phyloP scores from a whole-genome alignment of 2,888 invertebrate genomes.

The Agapetus fuscipes region DNA sequence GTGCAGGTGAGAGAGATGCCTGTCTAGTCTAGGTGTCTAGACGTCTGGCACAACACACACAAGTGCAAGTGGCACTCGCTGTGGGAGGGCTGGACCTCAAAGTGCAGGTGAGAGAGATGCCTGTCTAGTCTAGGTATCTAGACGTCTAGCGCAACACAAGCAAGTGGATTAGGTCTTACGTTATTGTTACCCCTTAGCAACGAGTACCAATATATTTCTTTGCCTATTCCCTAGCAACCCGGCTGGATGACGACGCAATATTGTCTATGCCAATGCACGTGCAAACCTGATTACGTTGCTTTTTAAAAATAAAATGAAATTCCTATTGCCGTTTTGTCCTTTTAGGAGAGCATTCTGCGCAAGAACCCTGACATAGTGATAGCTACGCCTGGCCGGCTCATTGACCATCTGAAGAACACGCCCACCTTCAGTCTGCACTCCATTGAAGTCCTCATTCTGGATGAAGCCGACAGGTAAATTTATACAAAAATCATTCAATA shows the following conservation, averaged over 20 bases:
- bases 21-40: constrained; percentile 84
- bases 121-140: too few relatives aligned
- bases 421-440: constrained; percentile 83
- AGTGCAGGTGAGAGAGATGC: constrained; percentile 48
- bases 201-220: too few relatives aligned
- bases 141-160: too few relatives aligned
- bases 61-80: constrained; percentile 70
- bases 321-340: too few relatives aligned
- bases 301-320: too few relatives aligned
- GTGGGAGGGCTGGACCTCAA: constrained; percentile 85
- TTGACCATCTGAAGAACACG: constrained; percentile 94
- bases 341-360: constrained; percentile 67
- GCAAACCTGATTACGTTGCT: too few relatives aligned
- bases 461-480: constrained; percentile 52
- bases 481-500: too few relatives aligned
- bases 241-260: too few relatives aligned
- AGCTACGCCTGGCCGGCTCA: constrained; percentile 95
- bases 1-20: constrained; percentile 48
- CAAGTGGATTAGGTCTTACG: too few relatives aligned
- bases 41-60: constrained; percentile 81
- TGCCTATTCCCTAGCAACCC: too few relatives aligned
- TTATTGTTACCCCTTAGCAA: too few relatives aligned
- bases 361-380: constrained; percentile 94
- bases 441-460: constrained; percentile 73
- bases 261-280: too few relatives aligned